phyloP scores from a whole-genome alignment of 1,140 invertebrate species.

The Branchinecta lynchi region DNA sequence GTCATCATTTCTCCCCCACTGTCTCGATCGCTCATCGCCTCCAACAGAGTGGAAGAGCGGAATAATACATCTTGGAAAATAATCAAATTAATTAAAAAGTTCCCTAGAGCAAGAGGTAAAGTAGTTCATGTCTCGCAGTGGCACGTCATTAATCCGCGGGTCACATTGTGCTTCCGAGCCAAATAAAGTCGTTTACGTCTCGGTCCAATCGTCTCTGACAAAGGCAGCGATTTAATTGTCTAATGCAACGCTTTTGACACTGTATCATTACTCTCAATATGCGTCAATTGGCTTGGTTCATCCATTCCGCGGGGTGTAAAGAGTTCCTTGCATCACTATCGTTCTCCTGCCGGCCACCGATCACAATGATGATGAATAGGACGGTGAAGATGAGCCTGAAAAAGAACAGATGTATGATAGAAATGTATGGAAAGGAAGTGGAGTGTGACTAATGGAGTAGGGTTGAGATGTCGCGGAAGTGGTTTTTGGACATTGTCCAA shows the following conservation, averaged over 20 bases:
- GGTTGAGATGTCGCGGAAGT: too few species aligned
- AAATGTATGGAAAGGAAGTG: too few species aligned
- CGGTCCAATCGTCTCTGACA: not conserved
- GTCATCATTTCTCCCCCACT: too few species aligned
- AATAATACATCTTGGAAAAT: not conserved
- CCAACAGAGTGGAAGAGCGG: too few species aligned
- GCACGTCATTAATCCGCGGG: not conserved
- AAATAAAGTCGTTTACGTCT: constrained; percentile 11
- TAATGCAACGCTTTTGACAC: constrained; percentile 11
- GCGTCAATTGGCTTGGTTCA: not conserved
- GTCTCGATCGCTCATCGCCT: too few species aligned
- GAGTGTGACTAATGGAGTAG: too few species aligned
- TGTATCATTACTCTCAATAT: not conserved
- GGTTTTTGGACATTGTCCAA: too few species aligned
- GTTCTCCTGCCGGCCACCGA: not conserved
- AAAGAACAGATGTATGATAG: not conserved
- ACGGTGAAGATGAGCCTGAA: not conserved
- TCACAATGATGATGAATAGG: not conserved
- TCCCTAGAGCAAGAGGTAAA: constrained; percentile 3
- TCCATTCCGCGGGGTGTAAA: not conserved
- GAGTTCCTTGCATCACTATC: constrained; percentile 9
- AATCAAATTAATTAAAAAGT: constrained; percentile 8
- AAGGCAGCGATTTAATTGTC: constrained; percentile 7
- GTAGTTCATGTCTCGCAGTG: not conserved
- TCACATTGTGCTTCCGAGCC: not conserved